Percentiles rank a stretch among this genome's conserved stretches.
phyloP scores from a whole-genome alignment of 2,797 vertebrate genomes.

The Sebastes reedi region DNA sequence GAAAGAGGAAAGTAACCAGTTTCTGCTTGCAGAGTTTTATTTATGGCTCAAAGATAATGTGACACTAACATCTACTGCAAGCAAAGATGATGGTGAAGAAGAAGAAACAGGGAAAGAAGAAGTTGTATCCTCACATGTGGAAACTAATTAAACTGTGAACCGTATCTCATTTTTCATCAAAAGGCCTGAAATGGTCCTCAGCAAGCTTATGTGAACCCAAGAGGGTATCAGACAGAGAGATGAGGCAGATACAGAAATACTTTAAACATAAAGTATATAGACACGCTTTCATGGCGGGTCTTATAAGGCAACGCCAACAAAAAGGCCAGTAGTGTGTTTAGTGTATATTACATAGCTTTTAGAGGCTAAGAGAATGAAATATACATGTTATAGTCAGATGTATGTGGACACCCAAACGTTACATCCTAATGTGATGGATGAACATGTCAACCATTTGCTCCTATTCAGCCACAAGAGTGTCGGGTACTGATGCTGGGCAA shows the following conservation, averaged over 20 bases:
- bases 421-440: not conserved
- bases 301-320: not conserved
- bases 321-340: not conserved
- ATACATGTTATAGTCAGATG: not conserved
- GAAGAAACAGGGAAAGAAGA: not conserved
- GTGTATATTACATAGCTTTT: not conserved
- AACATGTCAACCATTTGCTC: not conserved
- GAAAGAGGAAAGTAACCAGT: conserved; percentile 38
- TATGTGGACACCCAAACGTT: not conserved
- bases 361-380: not conserved
- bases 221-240: conserved; percentile 28
- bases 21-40: conserved; percentile 36
- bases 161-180: conserved; percentile 54
- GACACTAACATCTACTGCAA: conserved; percentile 11
- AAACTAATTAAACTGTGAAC: conserved; percentile 64
- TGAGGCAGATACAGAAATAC: conserved; percentile 20
- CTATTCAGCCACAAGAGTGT: not conserved
- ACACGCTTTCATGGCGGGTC: not conserved
- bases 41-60: conserved; percentile 34
- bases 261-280: conserved; percentile 24
- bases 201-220: conserved; percentile 21
- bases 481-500: not conserved
- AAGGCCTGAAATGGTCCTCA: conserved; percentile 37
- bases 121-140: conserved; percentile 28
- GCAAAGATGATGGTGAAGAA: conserved; percentile 3